Evolutionary conservation across 2,113 vertebrate genomes (phyloP), one percentile per base, ranked within the genome.

Genomic region (Addax nasomaculatus): DNA sequence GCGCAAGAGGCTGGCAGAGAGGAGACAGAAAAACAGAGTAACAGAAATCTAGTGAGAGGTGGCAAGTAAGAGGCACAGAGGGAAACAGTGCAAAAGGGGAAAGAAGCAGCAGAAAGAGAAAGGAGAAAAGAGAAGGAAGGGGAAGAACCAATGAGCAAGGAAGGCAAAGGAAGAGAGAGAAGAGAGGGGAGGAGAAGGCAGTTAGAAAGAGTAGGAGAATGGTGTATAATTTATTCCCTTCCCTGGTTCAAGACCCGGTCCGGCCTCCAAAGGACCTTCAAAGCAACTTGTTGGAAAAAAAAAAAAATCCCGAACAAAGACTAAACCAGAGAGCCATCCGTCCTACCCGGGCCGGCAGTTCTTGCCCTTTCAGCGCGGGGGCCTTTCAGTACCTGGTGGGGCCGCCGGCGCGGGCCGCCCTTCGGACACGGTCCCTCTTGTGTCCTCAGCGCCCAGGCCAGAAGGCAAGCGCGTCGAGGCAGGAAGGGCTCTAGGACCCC

Each of bases 401-500:
- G 81, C 90, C 33, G 19, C 76, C 7, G 14, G 94, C 76, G 12
- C 58, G 1, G 43, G 55, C 36, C 27, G 47, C 91, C 89, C 93
- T 95, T 58, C 27, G 3, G 39, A 33, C 90, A 10, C 36, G 2
- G 81, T 57, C 86, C 49, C 15, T 83, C 53, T 58, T 11, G 9
- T 70, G 29, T 60, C 51, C 58, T 55, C 76, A 7, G 89, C 45
- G 90, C 67, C 88, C 13, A 67, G 91, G 81, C 57, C 5, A 4
- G 25, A 53, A 25, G 89, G 70, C 67, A 0, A 30, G 93, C 27
- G 43, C 79, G 3, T 2, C 2, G 27, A 33, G 90, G 92, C 51
- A 6, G 53, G 60, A 0, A 25, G 49, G 89, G 93, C 97, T 99
- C 99, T 99, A 99, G 96, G 99, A 99, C 98, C 99, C 99, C 73